Percentiles rank a stretch among this genome's conserved stretches.
These are phyloP conservation scores for Chironomus tepperi DNA, from an alignment of 1,140 invertebrate species.

Conservation along the genomic window DNA sequence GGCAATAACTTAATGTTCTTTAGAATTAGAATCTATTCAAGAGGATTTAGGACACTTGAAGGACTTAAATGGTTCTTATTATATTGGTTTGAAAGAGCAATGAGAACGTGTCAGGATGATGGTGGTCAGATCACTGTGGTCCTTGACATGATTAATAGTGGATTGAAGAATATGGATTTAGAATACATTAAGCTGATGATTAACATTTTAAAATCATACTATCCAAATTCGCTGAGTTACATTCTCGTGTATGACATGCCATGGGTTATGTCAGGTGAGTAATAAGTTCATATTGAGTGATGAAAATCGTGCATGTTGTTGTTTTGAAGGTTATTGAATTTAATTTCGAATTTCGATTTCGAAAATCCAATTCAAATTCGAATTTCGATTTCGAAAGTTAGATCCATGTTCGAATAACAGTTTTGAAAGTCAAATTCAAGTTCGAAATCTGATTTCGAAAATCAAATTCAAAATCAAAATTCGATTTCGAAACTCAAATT, in stretches of 20 bases:
- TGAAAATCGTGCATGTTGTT: no score
- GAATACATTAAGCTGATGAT: conserved; percentile 80
- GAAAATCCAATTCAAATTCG: no score
- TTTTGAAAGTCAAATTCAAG: no score
- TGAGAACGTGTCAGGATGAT: conserved; percentile 66
- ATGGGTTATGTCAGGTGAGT: conserved; percentile 78
- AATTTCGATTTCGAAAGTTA: no score
- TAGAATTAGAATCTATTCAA: conserved; percentile 64
- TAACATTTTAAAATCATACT: conserved; percentile 78
- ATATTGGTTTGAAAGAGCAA: conserved; percentile 54
- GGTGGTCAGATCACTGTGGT: conserved; percentile 73
- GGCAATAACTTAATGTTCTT: conserved; percentile 67
- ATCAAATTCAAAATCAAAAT: no score
- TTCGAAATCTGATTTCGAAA: no score
- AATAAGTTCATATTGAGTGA: conserved; percentile 31
- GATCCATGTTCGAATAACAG: no score
- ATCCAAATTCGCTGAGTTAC: conserved; percentile 83
- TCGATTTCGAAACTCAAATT: no score
- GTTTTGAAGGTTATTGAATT: no score
- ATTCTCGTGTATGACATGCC: conserved; percentile 91
- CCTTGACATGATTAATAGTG: conserved; percentile 82
- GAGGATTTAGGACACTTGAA: conserved; percentile 61
- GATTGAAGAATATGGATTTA: conserved; percentile 80
- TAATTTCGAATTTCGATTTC: no score
- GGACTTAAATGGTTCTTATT: conserved; percentile 55